Evolutionary conservation across 2,113 vertebrate species (phyloP), one percentile per base, ranked within the genome.

Genomic region (Sardina pilchardus): DNA sequence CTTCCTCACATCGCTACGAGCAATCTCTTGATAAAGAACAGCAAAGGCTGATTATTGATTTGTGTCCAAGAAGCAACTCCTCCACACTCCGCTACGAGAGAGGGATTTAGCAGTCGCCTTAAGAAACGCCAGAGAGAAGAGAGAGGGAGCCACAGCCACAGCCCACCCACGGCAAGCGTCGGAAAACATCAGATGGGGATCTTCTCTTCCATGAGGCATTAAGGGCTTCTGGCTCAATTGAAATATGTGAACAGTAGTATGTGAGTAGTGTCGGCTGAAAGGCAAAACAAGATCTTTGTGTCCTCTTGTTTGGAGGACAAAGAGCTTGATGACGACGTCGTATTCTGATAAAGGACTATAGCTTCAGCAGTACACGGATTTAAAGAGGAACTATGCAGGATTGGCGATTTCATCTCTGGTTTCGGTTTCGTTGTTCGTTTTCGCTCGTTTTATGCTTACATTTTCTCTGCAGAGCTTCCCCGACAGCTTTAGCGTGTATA

Each of bases 11-110:
- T 90, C 86, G 83, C 67, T 71, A 85, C 48, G 82, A 86, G 85
- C 83, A 85, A 84, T 89, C 83, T 86, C 81, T 16, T 86, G 83
- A 86, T 89, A 87, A 83, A 48, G 59, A 82, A 85, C 26, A 36
- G 89, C 84, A 71, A 71, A 63, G 50, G 9, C n/a, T 85, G 85
- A 86, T 86, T 88, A 88, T 89, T 86, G 89, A 90, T 90, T 84
- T 83, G 81, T 84, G 82, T 90, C 63, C 81, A 85, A 85, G 56
- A 86, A 85, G 85, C 87, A 87, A 87, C 84, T 85, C 84, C 50
- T 39, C 24, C 59, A 86, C 83, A 85, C 48, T 47, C 14, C 16
- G 44, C n/a, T 71, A 50, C 43, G 24, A 6, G 6, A 42, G 10
- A 26, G 81, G 39, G 59, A 30, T 71, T 71, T 71, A 71, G 63